Base-by-base conservation (phyloP, 2,888 invertebrate species). In the Polietes domitor region DNA sequence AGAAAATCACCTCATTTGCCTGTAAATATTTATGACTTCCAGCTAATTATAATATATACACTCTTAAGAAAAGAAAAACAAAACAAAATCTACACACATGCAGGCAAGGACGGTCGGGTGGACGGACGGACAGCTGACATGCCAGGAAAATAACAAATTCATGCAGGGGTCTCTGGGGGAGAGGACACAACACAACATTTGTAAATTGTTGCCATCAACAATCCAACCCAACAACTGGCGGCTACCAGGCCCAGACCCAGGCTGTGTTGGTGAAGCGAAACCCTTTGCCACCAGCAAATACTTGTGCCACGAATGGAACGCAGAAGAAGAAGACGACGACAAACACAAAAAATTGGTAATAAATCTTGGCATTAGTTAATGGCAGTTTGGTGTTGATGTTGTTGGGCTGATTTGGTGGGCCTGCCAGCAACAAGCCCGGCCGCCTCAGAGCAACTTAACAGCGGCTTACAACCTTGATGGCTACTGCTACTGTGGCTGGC, bases 291-390 rank as follows among this genome's bases (percentile, higher is more conserved):
- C 24, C 7, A 24, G 28, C 61, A 28, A 32, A 17, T 9, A 61
- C 28, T 32, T 21, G 15, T 28, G 28, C 21, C 26, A 58, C 19
- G 24, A 58, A 61, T 2, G 17, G 32, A n/a, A n/a, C 55, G n/a
- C 21, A 61, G n/a, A 28, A 12, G 32, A 61, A 61, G 28, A 61
- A 61, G n/a, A 28, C 2, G 32, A 61, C 28, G 28, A 61, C 24
- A 55, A 24, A 24, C 53, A 21, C n/a, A 37, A 55, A 37, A 72
- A 43, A 72, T 72, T 72, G 76, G 71, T 41, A 71, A 76, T 65
- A 80, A 76, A 80, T 76, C 80, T 63, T 76, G 72, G 32, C 53
- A 65, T 53, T 76, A 72, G 76, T 76, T 53, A 41, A 63, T 75
- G 70, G 55, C 58, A 74, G 21, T 61, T 17, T 28, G 70, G 63